A percentile compares a stretch with the other conserved stretches of the same genome.
These are phyloP conservation scores for Gila robusta DNA, from an alignment of 2,797 vertebrate genomes.

Conservation along the genomic window DNA sequence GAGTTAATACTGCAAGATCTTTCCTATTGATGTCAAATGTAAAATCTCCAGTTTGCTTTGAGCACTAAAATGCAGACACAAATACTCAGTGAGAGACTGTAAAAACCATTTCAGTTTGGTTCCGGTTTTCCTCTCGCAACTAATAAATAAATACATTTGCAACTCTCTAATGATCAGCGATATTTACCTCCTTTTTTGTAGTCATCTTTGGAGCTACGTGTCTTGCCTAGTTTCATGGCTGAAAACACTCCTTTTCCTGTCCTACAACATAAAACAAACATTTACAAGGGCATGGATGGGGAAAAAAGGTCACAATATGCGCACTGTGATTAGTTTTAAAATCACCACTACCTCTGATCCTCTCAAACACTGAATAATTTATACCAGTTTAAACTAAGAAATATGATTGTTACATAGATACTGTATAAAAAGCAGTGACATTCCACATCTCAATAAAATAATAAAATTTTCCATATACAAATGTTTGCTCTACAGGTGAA, in stretches of 20 bases:
- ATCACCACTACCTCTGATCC: background rate
- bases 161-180: background rate
- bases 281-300: background rate
- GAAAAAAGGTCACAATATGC: background rate
- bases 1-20: background rate
- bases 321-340: constrained; percentile 6
- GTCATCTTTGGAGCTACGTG: constrained; percentile 86
- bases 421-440: background rate
- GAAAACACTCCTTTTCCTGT: constrained; percentile 94
- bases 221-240: constrained; percentile 96
- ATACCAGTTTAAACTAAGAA: background rate
- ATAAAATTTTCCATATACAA: background rate
- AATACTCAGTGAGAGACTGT: background rate
- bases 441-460: background rate
- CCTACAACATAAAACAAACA: constrained; percentile 73
- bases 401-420: background rate
- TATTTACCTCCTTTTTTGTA: constrained; percentile 85
- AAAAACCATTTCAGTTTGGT: background rate
- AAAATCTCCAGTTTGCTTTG: background rate
- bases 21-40: background rate
- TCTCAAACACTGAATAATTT: constrained; percentile 13
- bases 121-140: background rate
- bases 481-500: background rate
- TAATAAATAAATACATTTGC: background rate
- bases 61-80: background rate